Conservation (phyloP, 2,113 vertebrate genomes). For the Myanophis thanlyinensis region DNA sequence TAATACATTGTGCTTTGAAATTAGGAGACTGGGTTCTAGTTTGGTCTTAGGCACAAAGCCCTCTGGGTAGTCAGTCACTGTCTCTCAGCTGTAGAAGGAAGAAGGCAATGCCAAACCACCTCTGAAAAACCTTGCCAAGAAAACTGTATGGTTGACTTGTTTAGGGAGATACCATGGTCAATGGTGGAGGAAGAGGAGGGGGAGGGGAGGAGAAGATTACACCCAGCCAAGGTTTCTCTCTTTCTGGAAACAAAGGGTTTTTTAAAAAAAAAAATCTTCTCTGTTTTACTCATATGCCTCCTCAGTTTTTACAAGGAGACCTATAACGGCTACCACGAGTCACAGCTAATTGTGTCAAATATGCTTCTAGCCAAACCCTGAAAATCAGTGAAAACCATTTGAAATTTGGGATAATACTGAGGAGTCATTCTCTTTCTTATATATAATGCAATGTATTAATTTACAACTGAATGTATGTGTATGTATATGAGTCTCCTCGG, state of each 20-base stretch:
- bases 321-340: background rate
- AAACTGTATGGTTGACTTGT: background rate
- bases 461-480: background rate
- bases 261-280: background rate
- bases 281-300: background rate
- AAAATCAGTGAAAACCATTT: background rate
- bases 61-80: background rate
- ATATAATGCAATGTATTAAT: background rate
- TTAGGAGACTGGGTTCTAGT: background rate
- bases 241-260: background rate
- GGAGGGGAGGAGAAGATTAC: background rate
- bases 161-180: background rate
- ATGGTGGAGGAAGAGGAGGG: background rate
- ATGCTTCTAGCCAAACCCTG: background rate
- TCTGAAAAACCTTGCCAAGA: background rate
- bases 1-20: background rate
- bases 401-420: background rate
- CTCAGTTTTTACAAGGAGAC: background rate
- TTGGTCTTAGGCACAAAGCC: background rate
- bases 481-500: background rate
- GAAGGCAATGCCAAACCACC: background rate
- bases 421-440: background rate
- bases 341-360: background rate
- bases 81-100: background rate
- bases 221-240: background rate